phyloP scores from a whole-genome alignment of 2,113 vertebrate species.

The Amia ocellicauda region DNA sequence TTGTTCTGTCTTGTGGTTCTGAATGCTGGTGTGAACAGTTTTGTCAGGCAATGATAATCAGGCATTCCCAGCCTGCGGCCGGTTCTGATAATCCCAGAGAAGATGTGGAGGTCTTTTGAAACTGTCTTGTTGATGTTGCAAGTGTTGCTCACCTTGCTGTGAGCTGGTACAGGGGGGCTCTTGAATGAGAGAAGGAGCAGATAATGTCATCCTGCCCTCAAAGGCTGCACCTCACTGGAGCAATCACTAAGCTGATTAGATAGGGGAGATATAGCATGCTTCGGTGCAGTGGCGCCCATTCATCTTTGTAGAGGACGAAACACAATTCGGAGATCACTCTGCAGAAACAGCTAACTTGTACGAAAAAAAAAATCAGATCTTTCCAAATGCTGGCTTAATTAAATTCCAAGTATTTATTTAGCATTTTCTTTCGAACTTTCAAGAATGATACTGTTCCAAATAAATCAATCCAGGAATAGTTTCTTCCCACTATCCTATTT shows the following conservation, averaged over 20 bases:
- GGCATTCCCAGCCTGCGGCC: no score
- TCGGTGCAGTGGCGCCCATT: neutral
- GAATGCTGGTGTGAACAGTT: neutral
- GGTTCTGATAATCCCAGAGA: neutral
- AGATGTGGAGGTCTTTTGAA: neutral
- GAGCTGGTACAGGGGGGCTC: neutral
- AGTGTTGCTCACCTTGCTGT: no score
- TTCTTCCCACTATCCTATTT: no score
- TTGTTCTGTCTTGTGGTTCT: no score
- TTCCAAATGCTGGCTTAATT: neutral
- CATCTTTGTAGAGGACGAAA: no score
- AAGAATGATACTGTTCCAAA: no score
- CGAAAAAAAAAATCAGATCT: neutral
- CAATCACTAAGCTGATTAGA: neutral
- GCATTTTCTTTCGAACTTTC: no score
- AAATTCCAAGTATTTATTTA: no score
- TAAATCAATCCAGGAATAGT: no score
- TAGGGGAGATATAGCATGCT: neutral
- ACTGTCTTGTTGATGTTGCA: neutral
- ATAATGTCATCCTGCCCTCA: neutral
- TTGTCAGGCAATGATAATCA: constrained; percentile 1
- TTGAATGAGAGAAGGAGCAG: neutral
- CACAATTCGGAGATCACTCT: neutral
- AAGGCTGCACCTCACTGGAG: neutral
- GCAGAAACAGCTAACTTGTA: neutral